Evolutionary conservation across 2,113 vertebrate genomes (phyloP), one percentile per base, ranked within the genome.

Genomic region (Ochotona princeps): DNA sequence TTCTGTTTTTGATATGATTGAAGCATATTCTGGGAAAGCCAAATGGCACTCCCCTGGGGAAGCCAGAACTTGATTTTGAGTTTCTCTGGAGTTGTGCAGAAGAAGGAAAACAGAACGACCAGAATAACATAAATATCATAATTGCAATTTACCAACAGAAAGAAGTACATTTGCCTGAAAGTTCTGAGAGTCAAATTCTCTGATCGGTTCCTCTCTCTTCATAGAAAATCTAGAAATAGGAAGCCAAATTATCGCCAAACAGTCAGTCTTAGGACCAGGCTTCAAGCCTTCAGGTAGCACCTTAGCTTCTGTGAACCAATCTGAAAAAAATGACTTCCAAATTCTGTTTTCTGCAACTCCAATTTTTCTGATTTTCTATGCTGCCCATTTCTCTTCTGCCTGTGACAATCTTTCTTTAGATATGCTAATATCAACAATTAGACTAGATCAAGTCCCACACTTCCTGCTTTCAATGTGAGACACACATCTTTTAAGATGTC

Each of bases 321-420:
- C 74, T 44, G 1, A 72, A 78, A 93, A 86, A 70, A 18, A 57
- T 61, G 28, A 85, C 57, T 84, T 25, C 7, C 92, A 73, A 63
- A 72, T 94, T 63, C 84, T 23, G 63, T 47, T 44, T 44, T 93
- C 32, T 72, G 83, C 18, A n/a, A 26, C 49, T 92, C 69, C 57
- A 28, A 35, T 54, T 92, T 84, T 88, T 82, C 93, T 86, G 7
- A 63, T 69, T 83, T 75, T 92, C 74, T 32, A 35, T 38, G 89
- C 74, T 88, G 81, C 74, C 84, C 83, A 87, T 76, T 92, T 28
- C 86, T 70, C 66, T 92, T 74, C 57, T 66, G 49, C 70, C 70
- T 35, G 26, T 76, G 73, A 92, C 92, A 95, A 49, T 86, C 94
- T 96, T 96, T 95, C 96, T 96, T 96, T 96, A 96, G 96, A 96